Evolutionary conservation across 1,140 invertebrate genomes (phyloP).

Genomic region (Phortica variegata): DNA sequence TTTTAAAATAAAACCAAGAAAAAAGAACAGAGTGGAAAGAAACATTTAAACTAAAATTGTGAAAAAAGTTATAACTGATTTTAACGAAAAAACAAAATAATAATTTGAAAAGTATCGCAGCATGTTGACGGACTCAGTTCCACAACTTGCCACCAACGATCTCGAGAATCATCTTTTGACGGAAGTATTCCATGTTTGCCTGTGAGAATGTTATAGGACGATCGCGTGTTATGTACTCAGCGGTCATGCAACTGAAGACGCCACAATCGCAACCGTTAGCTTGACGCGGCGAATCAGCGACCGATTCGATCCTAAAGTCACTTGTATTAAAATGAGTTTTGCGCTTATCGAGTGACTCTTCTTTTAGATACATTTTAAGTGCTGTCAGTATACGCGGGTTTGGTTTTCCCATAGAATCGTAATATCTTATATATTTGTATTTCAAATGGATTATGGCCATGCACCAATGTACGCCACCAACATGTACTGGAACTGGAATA

Average conservation of each 20-base stretch:
- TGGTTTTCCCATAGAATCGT: constrained; percentile 87
- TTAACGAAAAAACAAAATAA: too few relatives aligned
- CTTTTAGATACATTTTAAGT: constrained; percentile 74
- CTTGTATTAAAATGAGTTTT: constrained; percentile 69
- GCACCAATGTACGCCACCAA: constrained; percentile 95
- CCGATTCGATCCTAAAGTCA: constrained; percentile 70
- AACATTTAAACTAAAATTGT: too few relatives aligned
- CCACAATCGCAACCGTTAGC: constrained; percentile 98
- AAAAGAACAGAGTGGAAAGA: too few relatives aligned
- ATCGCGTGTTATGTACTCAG: constrained; percentile 84
- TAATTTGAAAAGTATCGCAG: too few relatives aligned
- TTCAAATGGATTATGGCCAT: constrained; percentile 86
- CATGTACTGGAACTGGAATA: constrained; percentile 80
- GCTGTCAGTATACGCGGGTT: constrained; percentile 74
- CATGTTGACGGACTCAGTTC: constrained; percentile 26
- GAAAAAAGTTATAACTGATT: too few relatives aligned
- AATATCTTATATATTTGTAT: constrained; percentile 78
- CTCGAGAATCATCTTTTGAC: constrained; percentile 90
- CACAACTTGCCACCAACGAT: constrained; percentile 69
- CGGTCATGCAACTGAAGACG: constrained; percentile 95
- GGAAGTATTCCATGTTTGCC: constrained; percentile 91
- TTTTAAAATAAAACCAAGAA: too few relatives aligned
- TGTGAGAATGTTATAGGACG: constrained; percentile 78
- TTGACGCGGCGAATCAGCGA: constrained; percentile 86
- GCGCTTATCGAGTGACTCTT: constrained; percentile 88